Percentiles rank a stretch among this genome's conserved stretches.
These are phyloP conservation scores for Ruditapes philippinarum DNA, from an alignment of 1,140 invertebrate species.

Conservation along the genomic window DNA sequence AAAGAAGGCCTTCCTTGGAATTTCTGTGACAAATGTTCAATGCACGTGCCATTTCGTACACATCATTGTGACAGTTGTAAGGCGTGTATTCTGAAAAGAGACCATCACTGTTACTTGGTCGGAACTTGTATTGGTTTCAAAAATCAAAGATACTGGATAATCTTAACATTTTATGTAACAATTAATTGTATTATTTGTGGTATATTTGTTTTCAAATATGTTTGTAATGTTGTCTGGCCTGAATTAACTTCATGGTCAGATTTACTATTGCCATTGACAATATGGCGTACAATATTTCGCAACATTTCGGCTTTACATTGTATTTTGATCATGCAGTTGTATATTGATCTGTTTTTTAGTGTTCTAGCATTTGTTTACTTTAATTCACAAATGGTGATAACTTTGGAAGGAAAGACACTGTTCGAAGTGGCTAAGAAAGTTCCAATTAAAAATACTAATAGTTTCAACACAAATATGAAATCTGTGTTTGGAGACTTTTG, in stretches of 20 bases:
- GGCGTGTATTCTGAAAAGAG: constrained; percentile 88
- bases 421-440: constrained; percentile 73
- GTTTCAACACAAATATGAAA: constrained; percentile 69
- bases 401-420: constrained; percentile 70
- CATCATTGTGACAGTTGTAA: constrained; percentile 79
- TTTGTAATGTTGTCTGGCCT: constrained; percentile 52
- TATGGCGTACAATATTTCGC: constrained; percentile 50
- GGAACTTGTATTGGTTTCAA: constrained; percentile 95
- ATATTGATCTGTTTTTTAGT: constrained; percentile 68
- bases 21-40: constrained; percentile 86
- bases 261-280: constrained; percentile 65
- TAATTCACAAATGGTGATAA: constrained; percentile 67
- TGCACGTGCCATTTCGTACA: constrained; percentile 73
- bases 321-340: constrained; percentile 63
- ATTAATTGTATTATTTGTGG: constrained; percentile 57
- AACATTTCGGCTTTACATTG: constrained; percentile 1
- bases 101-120: constrained; percentile 97
- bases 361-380: constrained; percentile 70
- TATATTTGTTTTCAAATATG: constrained; percentile 66
- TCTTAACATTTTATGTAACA: constrained; percentile 91
- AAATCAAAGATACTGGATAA: constrained; percentile 96
- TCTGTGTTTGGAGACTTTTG: constrained; percentile 82
- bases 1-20: constrained; percentile 89
- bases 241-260: constrained; percentile 50
- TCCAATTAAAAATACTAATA: constrained; percentile 62